Base-by-base conservation (phyloP, 2,113 vertebrate genomes). In the Tachysurus vachellii region DNA sequence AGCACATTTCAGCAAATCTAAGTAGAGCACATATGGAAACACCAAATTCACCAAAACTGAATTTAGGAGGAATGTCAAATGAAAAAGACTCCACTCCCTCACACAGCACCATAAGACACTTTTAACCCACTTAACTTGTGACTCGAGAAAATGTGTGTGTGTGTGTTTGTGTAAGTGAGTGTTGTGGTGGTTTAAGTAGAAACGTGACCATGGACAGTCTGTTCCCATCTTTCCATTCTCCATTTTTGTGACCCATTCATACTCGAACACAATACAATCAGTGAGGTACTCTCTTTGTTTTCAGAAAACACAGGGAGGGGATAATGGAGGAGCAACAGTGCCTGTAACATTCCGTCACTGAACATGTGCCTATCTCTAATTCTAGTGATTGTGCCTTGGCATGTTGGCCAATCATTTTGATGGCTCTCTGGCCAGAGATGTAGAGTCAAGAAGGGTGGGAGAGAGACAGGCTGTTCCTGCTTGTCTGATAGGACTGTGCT, bases 391-490 rank as follows among this genome's bases (percentile, higher is more conserved):
- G 85, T 85, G 75, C 81, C 84, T 88, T 88, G 87, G 91, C 91
- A 93, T 88, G 89, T 91, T 91, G 84, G 53, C n/a, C 68, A 64
- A 82, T 82, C 73, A 14, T 87, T 93, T 93, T 91, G 93, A 94
- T 94, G 88, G 93, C 90, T 93, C 21, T 92, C 93, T 13, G 53
- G 26, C 36, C 73, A 89, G 26, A 59, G 53, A 21, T 44, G 66
- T 89, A 91, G 93, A 84, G 90, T 93, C 28, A 56, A 92, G 92
- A 92, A 93, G 91, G 95, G 95, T 94, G 94, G 95, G 95, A 94
- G 94, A 96, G 95, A 96, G 95, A 97, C 96, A 93, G 50, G 90
- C 4, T 96, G 96, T 97, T 96, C 96, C 87, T 36, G 73, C 76
- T 3, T 88, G 93, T 93, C 94, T 95, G 96, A 97, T 97, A 98